These are phyloP conservation scores for Mythimna impura DNA, from an alignment of 2,888 invertebrate genomes.

Conservation along the genomic window DNA sequence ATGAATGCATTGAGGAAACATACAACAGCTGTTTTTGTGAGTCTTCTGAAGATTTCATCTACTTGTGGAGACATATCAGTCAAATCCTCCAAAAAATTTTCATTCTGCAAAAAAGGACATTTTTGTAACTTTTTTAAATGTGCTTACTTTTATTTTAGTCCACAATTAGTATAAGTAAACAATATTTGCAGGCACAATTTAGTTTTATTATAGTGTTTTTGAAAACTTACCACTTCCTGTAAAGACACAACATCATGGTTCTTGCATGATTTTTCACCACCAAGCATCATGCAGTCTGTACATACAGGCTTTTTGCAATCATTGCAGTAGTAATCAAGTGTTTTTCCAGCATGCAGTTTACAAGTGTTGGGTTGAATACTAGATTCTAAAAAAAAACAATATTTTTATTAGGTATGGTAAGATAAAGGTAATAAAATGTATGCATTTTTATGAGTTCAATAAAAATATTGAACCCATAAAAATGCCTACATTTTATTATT, in stretches of 20 bases:
- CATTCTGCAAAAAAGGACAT: slow-evolving; percentile 78
- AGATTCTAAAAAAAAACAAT: slow-evolving; percentile 65
- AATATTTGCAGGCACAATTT: not conserved
- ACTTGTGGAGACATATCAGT: slow-evolving; percentile 78
- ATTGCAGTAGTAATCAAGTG: slow-evolving; percentile 83
- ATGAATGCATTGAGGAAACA: slow-evolving; percentile 8
- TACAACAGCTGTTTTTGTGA: slow-evolving; percentile 87
- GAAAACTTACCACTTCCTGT: slow-evolving; percentile 80
- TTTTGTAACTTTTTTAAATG: not conserved
- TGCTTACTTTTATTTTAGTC: no score
- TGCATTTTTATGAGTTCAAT: no score
- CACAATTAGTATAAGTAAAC: not conserved
- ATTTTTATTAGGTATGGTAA: no score
- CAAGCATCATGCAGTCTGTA: slow-evolving; percentile 86
- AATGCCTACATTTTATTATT: no score
- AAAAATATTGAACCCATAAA: no score
- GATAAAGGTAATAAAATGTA: no score
- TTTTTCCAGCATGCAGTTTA: slow-evolving; percentile 78
- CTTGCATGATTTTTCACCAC: slow-evolving; percentile 85
- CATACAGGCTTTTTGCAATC: slow-evolving; percentile 82
- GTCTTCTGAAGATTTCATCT: slow-evolving; percentile 81
- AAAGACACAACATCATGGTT: slow-evolving; percentile 82
- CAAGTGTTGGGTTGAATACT: slow-evolving; percentile 70
- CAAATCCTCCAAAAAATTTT: slow-evolving; percentile 75
- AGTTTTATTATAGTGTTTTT: not conserved